phyloP scores from a whole-genome alignment of 2,113 vertebrate genomes.

The Pogonocichla stellata region DNA sequence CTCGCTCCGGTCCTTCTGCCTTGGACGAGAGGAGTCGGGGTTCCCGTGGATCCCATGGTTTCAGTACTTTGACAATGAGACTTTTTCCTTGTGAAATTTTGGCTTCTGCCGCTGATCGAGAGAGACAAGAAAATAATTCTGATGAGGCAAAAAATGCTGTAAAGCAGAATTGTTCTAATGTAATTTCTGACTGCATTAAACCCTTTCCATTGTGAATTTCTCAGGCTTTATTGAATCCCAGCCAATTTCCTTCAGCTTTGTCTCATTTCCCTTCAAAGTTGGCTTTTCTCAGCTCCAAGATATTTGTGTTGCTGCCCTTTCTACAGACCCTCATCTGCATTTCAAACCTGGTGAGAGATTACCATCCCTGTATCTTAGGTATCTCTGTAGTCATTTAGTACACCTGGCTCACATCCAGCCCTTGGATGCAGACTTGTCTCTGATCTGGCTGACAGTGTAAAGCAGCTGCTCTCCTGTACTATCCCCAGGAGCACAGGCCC shows the following conservation, averaged over 20 bases:
- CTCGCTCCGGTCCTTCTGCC: not conserved
- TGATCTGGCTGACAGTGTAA: conserved; percentile 49
- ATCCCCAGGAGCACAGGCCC: conserved; percentile 38
- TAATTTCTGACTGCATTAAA: conserved; percentile 32
- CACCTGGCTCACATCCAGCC: conserved; percentile 49
- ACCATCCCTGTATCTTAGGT: conserved; percentile 15
- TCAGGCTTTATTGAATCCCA: conserved; percentile 34
- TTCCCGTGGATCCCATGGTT: rapidly evolving
- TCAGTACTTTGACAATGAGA: not conserved
- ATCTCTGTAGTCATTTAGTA: conserved; percentile 12
- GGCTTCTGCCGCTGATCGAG: not conserved
- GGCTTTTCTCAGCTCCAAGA: conserved; percentile 23
- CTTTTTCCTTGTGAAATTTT: not conserved
- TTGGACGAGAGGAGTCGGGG: too few relatives aligned
- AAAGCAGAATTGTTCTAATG: not conserved
- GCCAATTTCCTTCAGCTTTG: conserved; percentile 51
- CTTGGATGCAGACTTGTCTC: conserved; percentile 4
- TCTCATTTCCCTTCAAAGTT: conserved; percentile 52
- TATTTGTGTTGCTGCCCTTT: conserved; percentile 53
- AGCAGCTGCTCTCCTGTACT: conserved; percentile 57
- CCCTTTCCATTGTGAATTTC: conserved; percentile 27
- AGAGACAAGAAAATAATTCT: not conserved
- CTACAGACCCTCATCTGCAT: conserved; percentile 57
- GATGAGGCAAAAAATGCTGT: not conserved
- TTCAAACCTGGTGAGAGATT: conserved; percentile 51